These are phyloP conservation scores for Lithosia quadra DNA, from an alignment of 2,888 invertebrate species.

Conservation along the genomic window DNA sequence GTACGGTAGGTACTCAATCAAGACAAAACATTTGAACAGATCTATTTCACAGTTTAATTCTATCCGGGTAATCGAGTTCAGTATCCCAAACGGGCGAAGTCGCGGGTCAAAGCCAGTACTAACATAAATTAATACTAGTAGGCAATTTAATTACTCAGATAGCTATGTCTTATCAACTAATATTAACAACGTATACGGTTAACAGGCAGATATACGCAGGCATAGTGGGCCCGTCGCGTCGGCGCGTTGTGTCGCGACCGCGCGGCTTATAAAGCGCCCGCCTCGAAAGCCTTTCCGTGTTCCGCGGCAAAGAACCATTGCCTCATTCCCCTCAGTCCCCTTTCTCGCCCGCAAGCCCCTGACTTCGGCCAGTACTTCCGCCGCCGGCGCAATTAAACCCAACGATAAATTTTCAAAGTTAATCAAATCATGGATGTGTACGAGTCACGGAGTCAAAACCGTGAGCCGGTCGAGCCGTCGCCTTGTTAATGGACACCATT, in stretches of 20 bases:
- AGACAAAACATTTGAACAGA: no score
- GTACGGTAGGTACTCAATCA: no score
- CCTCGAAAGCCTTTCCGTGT: constrained; percentile 86
- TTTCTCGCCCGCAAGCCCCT: constrained; percentile 25
- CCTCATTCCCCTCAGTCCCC: constrained; percentile 29
- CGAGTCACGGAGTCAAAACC: constrained; percentile 20
- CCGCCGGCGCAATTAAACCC: constrained; percentile 55
- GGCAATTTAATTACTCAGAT: constrained; percentile 27
- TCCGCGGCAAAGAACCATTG: constrained; percentile 53
- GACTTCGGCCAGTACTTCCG: constrained; percentile 36
- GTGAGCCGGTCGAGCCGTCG: constrained; percentile 17
- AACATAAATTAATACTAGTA: constrained; percentile 22
- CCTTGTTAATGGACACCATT: constrained; percentile 26
- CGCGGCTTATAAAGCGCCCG: constrained; percentile 74
- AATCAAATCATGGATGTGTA: constrained; percentile 48
- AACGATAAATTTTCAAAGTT: constrained; percentile 60
- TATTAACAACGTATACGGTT: constrained; percentile 19
- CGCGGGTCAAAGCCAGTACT: background rate
- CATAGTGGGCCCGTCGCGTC: constrained; percentile 28
- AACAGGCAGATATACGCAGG: constrained; percentile 3
- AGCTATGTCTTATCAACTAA: constrained; percentile 17
- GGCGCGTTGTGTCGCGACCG: constrained; percentile 45
- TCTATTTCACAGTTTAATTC: no score
- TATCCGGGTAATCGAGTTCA: no score
- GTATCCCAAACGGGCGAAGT: background rate